Conservation (phyloP, 2,888 invertebrate genomes). For the Fragum whitleyi region DNA sequence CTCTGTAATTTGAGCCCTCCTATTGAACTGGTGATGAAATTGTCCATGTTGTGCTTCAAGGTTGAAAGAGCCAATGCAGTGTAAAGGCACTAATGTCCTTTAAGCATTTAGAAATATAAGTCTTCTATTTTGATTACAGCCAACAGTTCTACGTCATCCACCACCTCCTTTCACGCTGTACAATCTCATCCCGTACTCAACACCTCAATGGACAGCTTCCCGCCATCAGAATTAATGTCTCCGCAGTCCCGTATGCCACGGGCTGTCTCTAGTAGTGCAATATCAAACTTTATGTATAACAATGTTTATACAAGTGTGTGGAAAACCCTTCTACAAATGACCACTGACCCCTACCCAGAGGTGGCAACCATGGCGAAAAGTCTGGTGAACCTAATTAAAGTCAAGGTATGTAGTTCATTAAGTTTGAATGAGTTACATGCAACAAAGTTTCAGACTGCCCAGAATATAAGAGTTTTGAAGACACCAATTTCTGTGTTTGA, state of each 20-base stretch:
- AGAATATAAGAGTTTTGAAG: too few relatives aligned
- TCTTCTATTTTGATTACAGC: slow-evolving; percentile 3
- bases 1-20: too few relatives aligned
- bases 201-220: slow-evolving; percentile 10
- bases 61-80: too few relatives aligned
- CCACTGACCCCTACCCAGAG: slow-evolving; percentile 94
- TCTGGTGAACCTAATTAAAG: slow-evolving; percentile 91
- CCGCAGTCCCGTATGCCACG: slow-evolving; percentile 81
- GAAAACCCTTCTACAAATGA: slow-evolving; percentile 91
- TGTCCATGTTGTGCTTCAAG: too few relatives aligned
- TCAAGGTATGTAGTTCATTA: slow-evolving; percentile 87
- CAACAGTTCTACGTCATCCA: not conserved
- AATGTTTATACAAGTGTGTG: slow-evolving; percentile 95
- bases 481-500: too few relatives aligned
- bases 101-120: too few relatives aligned
- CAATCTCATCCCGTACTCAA: not conserved
- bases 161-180: not conserved
- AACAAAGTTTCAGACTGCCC: too few relatives aligned
- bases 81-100: too few relatives aligned
- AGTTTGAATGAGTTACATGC: too few relatives aligned
- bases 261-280: slow-evolving; percentile 59
- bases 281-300: slow-evolving; percentile 68
- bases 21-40: too few relatives aligned
- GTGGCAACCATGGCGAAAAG: slow-evolving; percentile 92
- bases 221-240: slow-evolving; percentile 35